Conservation (phyloP, 2,888 invertebrate genomes). For the Drosophila pseudotakahashii region DNA sequence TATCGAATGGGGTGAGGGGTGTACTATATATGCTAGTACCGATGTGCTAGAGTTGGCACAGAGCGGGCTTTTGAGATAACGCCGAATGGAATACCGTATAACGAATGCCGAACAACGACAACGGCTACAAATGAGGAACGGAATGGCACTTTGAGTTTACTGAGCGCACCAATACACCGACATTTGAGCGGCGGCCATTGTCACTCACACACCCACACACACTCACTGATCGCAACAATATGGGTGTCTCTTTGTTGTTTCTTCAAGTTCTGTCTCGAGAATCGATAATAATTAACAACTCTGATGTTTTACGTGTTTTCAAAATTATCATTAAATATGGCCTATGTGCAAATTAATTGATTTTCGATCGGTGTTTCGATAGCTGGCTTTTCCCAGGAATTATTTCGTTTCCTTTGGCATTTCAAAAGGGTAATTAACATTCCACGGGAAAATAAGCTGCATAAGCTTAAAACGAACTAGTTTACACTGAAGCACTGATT, state of each 20-base stretch:
- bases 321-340: constrained; percentile 63
- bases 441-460: neutral
- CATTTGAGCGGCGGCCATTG: constrained; percentile 63
- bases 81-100: constrained; percentile 6
- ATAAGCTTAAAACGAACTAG: neutral
- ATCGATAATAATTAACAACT: constrained; percentile 54
- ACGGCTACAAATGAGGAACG: constrained; percentile 32
- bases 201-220: constrained; percentile 24
- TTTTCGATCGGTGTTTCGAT: constrained; percentile 24
- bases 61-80: constrained; percentile 64
- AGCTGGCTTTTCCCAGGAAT: constrained; percentile 14
- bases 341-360: constrained; percentile 53
- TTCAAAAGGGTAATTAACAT: constrained; percentile 7
- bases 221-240: neutral
- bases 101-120: constrained; percentile 19
- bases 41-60: constrained; percentile 58
- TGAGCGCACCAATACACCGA: constrained; percentile 66
- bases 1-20: neutral
- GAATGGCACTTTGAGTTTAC: constrained; percentile 37
- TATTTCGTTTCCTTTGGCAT: constrained; percentile 26
- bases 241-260: constrained; percentile 41
- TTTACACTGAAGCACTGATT: neutral
- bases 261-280: constrained; percentile 11
- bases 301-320: constrained; percentile 56
- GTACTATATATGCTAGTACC: constrained; percentile 33